Percentiles rank a stretch among this genome's conserved stretches.
phyloP scores from a whole-genome alignment of 2,113 vertebrate genomes.

The Penelope pileata region DNA sequence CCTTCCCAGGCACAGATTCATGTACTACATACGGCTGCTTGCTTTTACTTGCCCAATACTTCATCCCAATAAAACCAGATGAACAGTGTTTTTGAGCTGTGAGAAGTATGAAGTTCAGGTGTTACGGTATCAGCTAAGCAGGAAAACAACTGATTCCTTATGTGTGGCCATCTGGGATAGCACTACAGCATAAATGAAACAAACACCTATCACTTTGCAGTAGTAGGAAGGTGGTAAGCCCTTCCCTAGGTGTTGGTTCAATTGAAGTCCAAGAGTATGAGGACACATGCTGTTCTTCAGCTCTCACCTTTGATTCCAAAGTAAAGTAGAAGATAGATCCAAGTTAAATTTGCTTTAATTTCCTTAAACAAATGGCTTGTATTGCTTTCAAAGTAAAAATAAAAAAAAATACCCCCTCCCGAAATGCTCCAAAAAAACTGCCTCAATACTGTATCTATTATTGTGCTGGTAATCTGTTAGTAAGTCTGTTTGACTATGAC shows the following conservation, averaged over 20 bases:
- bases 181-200: neutral
- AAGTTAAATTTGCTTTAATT: neutral
- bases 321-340: neutral
- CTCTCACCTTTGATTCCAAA: neutral
- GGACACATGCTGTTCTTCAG: neutral
- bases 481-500: neutral
- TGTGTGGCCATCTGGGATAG: neutral
- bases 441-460: neutral
- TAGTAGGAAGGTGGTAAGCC: neutral
- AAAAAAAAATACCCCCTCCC: neutral
- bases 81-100: neutral
- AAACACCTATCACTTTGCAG: neutral
- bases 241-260: neutral
- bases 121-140: neutral
- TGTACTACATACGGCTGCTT: neutral
- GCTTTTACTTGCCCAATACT: neutral
- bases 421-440: rapidly evolving
- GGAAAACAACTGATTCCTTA: neutral
- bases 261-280: neutral
- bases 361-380: neutral
- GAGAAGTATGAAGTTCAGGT: neutral
- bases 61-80: neutral
- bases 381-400: neutral
- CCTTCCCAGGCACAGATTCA: neutral
- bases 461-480: neutral